Evolutionary conservation across 2,888 invertebrate genomes (phyloP).

Genomic region (Euphydryas editha): DNA sequence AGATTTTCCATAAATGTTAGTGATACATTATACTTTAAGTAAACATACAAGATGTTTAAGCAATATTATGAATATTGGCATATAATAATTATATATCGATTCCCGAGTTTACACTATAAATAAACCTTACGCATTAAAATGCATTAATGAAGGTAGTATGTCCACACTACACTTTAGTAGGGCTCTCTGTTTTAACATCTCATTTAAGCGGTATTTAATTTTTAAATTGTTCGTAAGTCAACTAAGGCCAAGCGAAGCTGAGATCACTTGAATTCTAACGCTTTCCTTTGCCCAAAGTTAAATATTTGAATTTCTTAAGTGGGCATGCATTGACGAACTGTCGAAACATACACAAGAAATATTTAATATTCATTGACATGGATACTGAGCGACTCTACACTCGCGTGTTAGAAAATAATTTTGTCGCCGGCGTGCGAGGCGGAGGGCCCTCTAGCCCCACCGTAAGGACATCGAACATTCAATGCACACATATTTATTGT

Average conservation of each 20-base stretch:
- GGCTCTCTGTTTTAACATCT: slow-evolving; percentile 70
- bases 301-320: slow-evolving; percentile 83
- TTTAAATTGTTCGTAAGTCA: slow-evolving; percentile 80
- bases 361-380: slow-evolving; percentile 77
- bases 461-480: slow-evolving; percentile 64
- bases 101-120: background rate
- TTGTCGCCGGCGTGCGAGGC: slow-evolving; percentile 51
- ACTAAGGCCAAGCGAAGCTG: slow-evolving; percentile 71
- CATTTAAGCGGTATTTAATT: slow-evolving; percentile 79
- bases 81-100: background rate
- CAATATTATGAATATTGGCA: background rate
- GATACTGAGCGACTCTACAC: slow-evolving; percentile 56
- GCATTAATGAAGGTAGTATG: slow-evolving; percentile 32
- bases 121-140: background rate
- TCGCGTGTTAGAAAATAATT: slow-evolving; percentile 59
- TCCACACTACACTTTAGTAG: slow-evolving; percentile 60
- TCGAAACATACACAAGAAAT: slow-evolving; percentile 70
- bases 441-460: slow-evolving; percentile 44
- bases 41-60: background rate
- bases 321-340: slow-evolving; percentile 79
- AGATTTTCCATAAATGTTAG: background rate
- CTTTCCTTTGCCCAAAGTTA: slow-evolving; percentile 81
- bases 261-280: slow-evolving; percentile 84
- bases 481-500: slow-evolving; percentile 63
- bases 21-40: background rate